phyloP scores from a whole-genome alignment of 2,797 vertebrate genomes.

The Gadopsis marmoratus region DNA sequence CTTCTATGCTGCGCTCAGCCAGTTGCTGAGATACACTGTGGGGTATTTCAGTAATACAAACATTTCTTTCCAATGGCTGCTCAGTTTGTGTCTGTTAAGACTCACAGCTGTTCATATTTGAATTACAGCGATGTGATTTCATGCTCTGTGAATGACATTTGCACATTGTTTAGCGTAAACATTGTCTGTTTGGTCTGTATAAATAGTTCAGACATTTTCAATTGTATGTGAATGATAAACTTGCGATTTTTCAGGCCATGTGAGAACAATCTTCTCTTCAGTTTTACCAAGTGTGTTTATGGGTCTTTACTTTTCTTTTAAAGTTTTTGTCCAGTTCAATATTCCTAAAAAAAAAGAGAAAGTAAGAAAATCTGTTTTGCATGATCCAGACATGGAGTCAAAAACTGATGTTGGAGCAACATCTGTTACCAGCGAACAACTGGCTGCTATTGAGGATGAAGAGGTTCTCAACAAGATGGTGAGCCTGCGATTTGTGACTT shows the following conservation, averaged over 20 bases:
- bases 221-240: background rate
- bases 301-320: background rate
- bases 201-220: conserved; percentile 3
- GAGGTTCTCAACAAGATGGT: conserved; percentile 95
- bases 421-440: conserved; percentile 79
- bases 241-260: background rate
- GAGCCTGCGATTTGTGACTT: conserved; percentile 24
- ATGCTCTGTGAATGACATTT: background rate
- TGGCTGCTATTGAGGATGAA: conserved; percentile 93
- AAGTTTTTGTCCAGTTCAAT: background rate
- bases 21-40: conserved; percentile 46
- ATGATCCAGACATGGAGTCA: conserved; percentile 66
- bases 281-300: background rate
- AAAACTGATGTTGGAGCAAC: conserved; percentile 41
- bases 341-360: background rate
- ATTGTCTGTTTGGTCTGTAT: background rate
- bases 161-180: conserved; percentile 11
- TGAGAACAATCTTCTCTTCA: background rate
- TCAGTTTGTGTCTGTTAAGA: conserved; percentile 49
- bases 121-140: conserved; percentile 7
- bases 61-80: conserved; percentile 31
- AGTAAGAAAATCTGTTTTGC: background rate
- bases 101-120: conserved; percentile 61
- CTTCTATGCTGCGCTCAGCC: conserved; percentile 40
- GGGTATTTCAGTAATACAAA: conserved; percentile 51